These are phyloP conservation scores for Poeciliopsis retropinna DNA, from an alignment of 2,113 vertebrate species.

Conservation along the genomic window DNA sequence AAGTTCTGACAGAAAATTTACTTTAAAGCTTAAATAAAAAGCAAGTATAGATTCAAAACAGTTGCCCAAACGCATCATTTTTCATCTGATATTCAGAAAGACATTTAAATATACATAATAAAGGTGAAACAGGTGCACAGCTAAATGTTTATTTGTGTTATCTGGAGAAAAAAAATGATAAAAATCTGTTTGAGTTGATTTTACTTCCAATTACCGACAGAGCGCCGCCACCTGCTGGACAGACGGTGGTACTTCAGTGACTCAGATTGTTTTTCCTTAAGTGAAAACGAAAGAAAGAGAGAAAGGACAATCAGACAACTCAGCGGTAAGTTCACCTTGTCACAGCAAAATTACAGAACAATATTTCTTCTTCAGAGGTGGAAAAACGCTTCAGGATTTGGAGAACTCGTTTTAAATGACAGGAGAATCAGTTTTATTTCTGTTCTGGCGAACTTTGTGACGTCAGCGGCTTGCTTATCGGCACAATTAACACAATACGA, in stretches of 20 bases:
- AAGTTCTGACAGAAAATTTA: neutral
- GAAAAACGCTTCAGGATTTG: neutral
- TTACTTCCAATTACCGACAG: neutral
- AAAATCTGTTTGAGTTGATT: too few species aligned
- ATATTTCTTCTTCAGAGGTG: neutral
- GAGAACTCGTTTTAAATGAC: neutral
- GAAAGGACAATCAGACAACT: neutral
- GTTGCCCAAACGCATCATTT: too few species aligned
- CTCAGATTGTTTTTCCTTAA: neutral
- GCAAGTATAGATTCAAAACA: too few species aligned
- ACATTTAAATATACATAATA: neutral
- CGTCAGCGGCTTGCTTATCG: neutral
- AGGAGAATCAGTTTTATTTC: neutral
- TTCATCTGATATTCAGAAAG: too few species aligned
- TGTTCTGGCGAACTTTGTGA: neutral
- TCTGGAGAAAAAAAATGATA: too few species aligned
- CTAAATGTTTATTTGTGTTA: too few species aligned
- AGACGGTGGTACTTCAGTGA: neutral
- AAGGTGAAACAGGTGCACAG: neutral
- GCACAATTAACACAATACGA: neutral
- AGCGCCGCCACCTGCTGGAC: conserved; percentile 49
- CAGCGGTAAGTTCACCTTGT: conserved; percentile 16
- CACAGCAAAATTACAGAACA: neutral
- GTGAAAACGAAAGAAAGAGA: conserved; percentile 42
- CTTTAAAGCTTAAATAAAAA: neutral